phyloP scores from a whole-genome alignment of 30 jellyfish, hydroid and myxozoan species.

The Catostylus mosaicus region DNA sequence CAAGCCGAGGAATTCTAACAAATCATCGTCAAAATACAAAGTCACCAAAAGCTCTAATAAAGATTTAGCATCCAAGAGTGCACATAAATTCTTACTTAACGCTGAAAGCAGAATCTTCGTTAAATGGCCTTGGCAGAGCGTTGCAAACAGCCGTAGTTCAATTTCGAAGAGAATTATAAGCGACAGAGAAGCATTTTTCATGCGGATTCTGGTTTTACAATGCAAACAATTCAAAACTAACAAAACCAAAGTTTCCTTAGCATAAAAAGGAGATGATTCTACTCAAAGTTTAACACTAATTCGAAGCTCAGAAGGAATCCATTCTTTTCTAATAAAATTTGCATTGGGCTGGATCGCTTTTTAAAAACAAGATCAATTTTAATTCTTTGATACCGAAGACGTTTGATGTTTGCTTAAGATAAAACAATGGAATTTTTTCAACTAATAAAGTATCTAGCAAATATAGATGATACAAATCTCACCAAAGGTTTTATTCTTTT shows the following conservation, averaged over 20 bases:
- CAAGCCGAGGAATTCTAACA: too few species aligned
- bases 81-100: too few species aligned
- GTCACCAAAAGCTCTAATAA: too few species aligned
- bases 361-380: slow-evolving; percentile 19
- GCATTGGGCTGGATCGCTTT: slow-evolving; percentile 15
- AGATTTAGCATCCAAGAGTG: too few species aligned
- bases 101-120: too few species aligned
- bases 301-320: slow-evolving; percentile 21
- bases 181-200: background rate
- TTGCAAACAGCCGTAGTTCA: background rate
- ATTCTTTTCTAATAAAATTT: slow-evolving; percentile 19
- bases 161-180: background rate
- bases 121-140: background rate
- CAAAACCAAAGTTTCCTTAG: background rate
- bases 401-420: slow-evolving; percentile 7
- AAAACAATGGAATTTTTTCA: background rate
- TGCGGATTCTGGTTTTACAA: background rate
- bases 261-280: background rate
- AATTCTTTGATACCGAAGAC: slow-evolving; percentile 5
- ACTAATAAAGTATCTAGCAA: background rate
- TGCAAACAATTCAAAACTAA: background rate
- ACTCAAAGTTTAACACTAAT: slow-evolving; percentile 7
- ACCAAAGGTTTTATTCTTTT: background rate
- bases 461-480: background rate
- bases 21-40: too few species aligned